Evolutionary conservation across 2,113 vertebrate genomes (phyloP).

Genomic region (Carassius carassius): DNA sequence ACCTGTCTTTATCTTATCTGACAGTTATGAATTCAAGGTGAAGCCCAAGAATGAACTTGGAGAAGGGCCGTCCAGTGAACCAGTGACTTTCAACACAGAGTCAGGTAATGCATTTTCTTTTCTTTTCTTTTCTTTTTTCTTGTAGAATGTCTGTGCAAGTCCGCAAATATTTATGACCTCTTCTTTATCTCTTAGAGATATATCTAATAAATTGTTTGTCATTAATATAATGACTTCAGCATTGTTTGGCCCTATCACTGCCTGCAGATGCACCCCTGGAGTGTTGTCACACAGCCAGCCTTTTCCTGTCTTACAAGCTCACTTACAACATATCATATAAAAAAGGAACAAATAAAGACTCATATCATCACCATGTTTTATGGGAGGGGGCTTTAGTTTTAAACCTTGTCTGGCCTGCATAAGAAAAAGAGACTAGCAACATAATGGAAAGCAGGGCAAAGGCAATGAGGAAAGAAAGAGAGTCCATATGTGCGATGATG

Average conservation of each 20-base stretch:
- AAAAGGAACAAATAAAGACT: too few species aligned
- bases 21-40: conserved; percentile 92
- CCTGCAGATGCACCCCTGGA: conserved; percentile 7
- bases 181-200: conserved; percentile 36
- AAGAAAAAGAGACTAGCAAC: conserved; percentile 11
- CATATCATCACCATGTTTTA: conserved; percentile 12
- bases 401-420: not conserved
- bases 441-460: conserved; percentile 1
- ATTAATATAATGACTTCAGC: conserved; percentile 57
- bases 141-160: not conserved
- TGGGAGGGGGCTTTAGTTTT: conserved; percentile 20
- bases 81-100: conserved; percentile 90
- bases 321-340: conserved; percentile 23
- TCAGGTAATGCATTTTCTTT: conserved; percentile 79
- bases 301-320: conserved; percentile 24
- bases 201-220: conserved; percentile 46
- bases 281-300: conserved; percentile 9
- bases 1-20: conserved; percentile 45
- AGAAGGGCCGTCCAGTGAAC: conserved; percentile 83
- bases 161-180: not conserved
- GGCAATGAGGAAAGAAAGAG: not conserved
- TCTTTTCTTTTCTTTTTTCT: not conserved
- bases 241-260: conserved; percentile 41
- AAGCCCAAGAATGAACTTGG: conserved; percentile 89
- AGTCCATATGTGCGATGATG: conserved; percentile 26